Evolutionary conservation across 2,113 vertebrate species (phyloP).

Genomic region (Electrona antarctica): DNA sequence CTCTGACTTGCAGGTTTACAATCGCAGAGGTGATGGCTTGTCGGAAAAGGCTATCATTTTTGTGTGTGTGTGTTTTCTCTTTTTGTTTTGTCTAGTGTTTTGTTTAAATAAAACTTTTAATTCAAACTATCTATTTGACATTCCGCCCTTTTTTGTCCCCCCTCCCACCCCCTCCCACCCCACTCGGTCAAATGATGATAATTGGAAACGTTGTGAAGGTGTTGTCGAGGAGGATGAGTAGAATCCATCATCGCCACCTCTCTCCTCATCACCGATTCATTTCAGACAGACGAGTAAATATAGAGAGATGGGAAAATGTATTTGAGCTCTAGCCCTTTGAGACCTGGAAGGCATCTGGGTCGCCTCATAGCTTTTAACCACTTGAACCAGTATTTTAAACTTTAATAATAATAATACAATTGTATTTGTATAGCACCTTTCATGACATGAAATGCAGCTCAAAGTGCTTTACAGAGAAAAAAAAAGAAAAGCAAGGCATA

Average conservation of each 20-base stretch:
- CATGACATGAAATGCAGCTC: too few relatives aligned
- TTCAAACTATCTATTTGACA: constrained; percentile 14
- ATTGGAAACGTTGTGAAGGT: constrained; percentile 13
- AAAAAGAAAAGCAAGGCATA: too few relatives aligned
- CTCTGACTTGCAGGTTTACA: constrained; percentile 66
- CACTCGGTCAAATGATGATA: neutral
- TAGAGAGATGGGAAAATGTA: constrained; percentile 37
- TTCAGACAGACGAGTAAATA: constrained; percentile 52
- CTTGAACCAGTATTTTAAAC: too few relatives aligned
- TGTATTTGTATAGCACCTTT: too few relatives aligned
- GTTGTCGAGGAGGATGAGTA: constrained; percentile 12
- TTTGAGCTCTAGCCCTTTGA: constrained; percentile 27
- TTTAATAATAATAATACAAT: too few relatives aligned
- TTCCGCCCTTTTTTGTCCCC: constrained; percentile 14
- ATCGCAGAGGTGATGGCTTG: constrained; percentile 25
- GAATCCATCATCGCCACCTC: constrained; percentile 43
- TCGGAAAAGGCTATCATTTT: constrained; percentile 18
- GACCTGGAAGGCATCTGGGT: too few relatives aligned
- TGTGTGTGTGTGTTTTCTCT: neutral
- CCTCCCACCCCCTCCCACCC: too few relatives aligned
- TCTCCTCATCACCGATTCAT: constrained; percentile 5
- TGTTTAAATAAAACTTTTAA: constrained; percentile 54
- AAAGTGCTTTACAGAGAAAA: too few relatives aligned
- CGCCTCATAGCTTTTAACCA: too few relatives aligned
- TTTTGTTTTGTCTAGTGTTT: constrained; percentile 38